These are phyloP conservation scores for Pandemis corylana DNA, from an alignment of 2,888 invertebrate species.

Conservation along the genomic window DNA sequence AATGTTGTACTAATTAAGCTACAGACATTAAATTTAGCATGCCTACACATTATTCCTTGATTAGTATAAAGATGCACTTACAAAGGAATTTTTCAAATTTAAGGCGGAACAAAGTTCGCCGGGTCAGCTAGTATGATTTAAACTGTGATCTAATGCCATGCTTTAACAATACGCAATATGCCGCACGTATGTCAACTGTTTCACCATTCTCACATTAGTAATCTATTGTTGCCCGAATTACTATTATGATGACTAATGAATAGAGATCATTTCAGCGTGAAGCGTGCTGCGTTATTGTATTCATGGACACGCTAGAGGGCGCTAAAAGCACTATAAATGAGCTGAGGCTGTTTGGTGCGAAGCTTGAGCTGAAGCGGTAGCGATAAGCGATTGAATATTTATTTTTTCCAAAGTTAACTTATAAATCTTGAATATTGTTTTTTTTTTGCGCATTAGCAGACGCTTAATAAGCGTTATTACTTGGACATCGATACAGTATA, in stretches of 20 bases:
- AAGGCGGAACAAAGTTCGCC: too few relatives aligned
- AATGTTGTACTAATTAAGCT: too few relatives aligned
- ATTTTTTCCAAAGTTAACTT: too few relatives aligned
- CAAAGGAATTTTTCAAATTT: too few relatives aligned
- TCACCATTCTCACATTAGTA: conserved; percentile 19
- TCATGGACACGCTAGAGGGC: conserved; percentile 43
- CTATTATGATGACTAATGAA: conserved; percentile 8
- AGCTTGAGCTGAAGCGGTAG: conserved; percentile 13
- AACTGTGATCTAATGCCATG: background rate
- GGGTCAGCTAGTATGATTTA: too few relatives aligned
- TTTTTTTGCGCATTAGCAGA: too few relatives aligned
- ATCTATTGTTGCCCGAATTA: conserved; percentile 6
- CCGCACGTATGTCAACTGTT: conserved; percentile 4
- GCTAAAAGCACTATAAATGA: conserved; percentile 45
- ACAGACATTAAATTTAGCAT: too few relatives aligned
- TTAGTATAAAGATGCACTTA: too few relatives aligned
- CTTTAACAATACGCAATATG: conserved; percentile 7
- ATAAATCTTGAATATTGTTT: background rate
- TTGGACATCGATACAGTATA: too few relatives aligned
- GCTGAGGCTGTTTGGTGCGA: conserved; percentile 29
- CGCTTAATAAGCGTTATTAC: too few relatives aligned
- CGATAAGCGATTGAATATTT: background rate
- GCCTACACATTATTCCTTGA: too few relatives aligned
- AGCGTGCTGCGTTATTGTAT: conserved; percentile 38
- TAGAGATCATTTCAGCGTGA: conserved; percentile 26